Base-by-base conservation (phyloP, 2,888 invertebrate genomes). In the Rhingia campestris region DNA sequence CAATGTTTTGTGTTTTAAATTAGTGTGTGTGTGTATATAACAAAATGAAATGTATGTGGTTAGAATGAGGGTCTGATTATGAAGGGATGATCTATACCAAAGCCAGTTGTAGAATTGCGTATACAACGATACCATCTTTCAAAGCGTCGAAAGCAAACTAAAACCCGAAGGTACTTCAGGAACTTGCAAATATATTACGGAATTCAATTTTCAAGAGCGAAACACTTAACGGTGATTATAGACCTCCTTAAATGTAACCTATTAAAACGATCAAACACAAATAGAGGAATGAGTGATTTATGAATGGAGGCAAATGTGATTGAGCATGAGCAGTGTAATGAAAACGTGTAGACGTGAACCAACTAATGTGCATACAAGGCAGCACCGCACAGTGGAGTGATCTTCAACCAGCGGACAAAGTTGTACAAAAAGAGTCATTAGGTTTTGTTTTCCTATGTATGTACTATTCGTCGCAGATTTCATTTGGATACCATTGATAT, bases 91-190 rank as follows among this genome's bases (percentile, higher is more conserved):
- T 43, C 12, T 3, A 2, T 56, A 64, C 64, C 73, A 64, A 37
- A 49, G 9, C 64, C 56, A 64, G 49, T 64, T 64, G 47, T 47
- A 58, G 14, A 74, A 64, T 10, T 41, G 56, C 33, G 39, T 74
- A 33, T 64, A 47, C 22, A 74, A 4, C 56, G 64, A 47, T 47
- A 7, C 37, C 74, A 74, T 66, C 14, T 56, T 49, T 32, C 5
- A 22, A 49, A 47, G 6, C n/a, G 9, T 22, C 14, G n/a, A 3
- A 7, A 10, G 5, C 4, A 32, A 51, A 51, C 30, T 22, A 22
- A 1, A 2, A 22, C 22, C 22, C 22, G 22, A 22, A 22, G 22
- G 22, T 22, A 22, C 22, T 22, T 22, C 22, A 22, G 22, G 22
- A 22, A 22, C 22, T 22, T 22, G 22, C 22, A 22, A 22, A 22